phyloP scores from a whole-genome alignment of 2,113 vertebrate species.

The Meriones unguiculatus region DNA sequence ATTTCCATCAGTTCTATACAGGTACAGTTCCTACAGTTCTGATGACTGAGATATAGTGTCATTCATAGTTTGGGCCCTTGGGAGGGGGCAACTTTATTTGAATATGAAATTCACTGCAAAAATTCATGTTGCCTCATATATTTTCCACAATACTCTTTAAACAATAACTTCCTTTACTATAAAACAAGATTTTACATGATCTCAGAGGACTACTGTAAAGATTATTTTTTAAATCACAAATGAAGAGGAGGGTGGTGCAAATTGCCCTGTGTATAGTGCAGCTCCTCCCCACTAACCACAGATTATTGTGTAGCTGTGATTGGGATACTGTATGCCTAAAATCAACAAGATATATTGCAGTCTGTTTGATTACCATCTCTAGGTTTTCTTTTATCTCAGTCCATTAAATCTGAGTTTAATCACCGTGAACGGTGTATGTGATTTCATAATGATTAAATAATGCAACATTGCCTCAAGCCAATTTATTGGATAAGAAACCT shows the following conservation, averaged over 20 bases:
- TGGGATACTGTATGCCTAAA: neutral
- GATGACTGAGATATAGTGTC: neutral
- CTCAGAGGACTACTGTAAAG: neutral
- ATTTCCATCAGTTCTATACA: neutral
- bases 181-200: neutral
- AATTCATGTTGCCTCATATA: neutral
- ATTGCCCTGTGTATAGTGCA: neutral
- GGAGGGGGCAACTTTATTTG: neutral
- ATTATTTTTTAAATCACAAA: neutral
- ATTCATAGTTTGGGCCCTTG: neutral
- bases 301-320: neutral
- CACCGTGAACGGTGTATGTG: neutral
- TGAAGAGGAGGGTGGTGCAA: too few relatives aligned
- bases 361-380: neutral
- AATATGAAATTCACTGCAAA: neutral
- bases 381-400: neutral
- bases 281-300: neutral
- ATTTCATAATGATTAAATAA: neutral
- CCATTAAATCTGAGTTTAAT: conserved; percentile 34
- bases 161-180: neutral
- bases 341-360: neutral
- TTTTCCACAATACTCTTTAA: neutral
- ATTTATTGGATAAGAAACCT: neutral
- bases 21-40: neutral
- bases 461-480: neutral